These are phyloP conservation scores for Macrophya alboannulata DNA, from an alignment of 2,888 invertebrate genomes.

Conservation along the genomic window DNA sequence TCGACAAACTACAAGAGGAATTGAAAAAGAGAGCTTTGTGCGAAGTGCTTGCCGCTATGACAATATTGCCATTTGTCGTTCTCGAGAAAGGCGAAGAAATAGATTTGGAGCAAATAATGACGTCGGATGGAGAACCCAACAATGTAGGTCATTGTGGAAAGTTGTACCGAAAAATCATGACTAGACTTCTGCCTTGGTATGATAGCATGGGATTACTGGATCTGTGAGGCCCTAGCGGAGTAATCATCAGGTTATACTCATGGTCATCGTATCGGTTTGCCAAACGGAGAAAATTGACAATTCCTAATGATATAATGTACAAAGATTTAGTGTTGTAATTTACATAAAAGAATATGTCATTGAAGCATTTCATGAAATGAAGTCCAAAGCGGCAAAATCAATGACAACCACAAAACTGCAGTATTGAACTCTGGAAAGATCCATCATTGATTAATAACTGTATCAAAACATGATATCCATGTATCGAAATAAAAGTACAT, in stretches of 20 bases:
- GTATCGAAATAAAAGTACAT: neutral
- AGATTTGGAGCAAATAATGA: slow-evolving; percentile 70
- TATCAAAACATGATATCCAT: neutral
- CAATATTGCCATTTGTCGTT: slow-evolving; percentile 69
- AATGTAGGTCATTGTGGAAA: slow-evolving; percentile 63
- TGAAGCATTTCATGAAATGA: neutral
- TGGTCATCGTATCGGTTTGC: neutral
- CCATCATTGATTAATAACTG: neutral
- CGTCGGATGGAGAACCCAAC: neutral
- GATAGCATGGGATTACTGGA: slow-evolving; percentile 71
- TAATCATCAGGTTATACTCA: neutral
- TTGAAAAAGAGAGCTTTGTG: slow-evolving; percentile 64
- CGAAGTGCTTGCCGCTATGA: slow-evolving; percentile 67
- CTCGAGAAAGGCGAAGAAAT: slow-evolving; percentile 66
- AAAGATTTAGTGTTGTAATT: neutral
- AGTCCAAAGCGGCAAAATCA: neutral
- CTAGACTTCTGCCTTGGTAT: slow-evolving; percentile 67
- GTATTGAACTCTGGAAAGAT: neutral
- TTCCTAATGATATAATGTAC: neutral
- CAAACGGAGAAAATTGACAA: neutral
- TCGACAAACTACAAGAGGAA: slow-evolving; percentile 63
- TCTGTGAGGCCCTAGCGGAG: slow-evolving; percentile 35
- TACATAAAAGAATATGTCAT: neutral
- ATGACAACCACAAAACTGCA: neutral
- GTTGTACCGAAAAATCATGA: slow-evolving; percentile 65